These are phyloP conservation scores for Peromyscus eremicus DNA, from an alignment of 2,797 vertebrate species.

Conservation along the genomic window DNA sequence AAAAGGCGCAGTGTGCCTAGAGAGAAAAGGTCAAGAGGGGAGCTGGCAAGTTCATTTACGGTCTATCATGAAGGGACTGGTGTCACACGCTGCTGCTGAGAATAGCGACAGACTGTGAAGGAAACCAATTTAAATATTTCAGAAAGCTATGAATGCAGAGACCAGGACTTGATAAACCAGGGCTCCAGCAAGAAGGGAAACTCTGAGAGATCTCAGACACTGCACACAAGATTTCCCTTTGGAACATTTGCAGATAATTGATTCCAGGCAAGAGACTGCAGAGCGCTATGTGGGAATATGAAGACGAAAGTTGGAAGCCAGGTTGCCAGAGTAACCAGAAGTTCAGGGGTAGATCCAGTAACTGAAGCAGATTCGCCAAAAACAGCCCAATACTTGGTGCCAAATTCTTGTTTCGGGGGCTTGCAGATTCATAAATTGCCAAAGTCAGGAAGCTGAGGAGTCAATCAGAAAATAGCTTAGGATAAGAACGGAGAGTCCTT, in stretches of 20 bases:
- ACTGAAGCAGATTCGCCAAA: not conserved
- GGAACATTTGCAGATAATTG: not conserved
- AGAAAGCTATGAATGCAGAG: not conserved
- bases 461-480: not conserved
- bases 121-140: not conserved
- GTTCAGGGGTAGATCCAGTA: not conserved
- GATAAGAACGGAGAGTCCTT: not conserved
- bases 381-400: not conserved
- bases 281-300: too few relatives aligned
- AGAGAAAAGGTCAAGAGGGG: not conserved
- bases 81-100: not conserved
- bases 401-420: not conserved
- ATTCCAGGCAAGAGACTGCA: not conserved
- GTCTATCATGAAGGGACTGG: not conserved
- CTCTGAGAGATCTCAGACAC: not conserved
- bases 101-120: not conserved
- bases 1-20: not conserved
- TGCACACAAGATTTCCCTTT: not conserved
- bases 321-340: not conserved
- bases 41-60: not conserved
- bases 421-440: not conserved
- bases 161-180: not conserved
- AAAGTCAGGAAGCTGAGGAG: not conserved
- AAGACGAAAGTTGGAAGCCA: not conserved
- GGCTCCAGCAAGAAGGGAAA: not conserved